A percentile compares a stretch with the other conserved stretches of the same genome.
These are phyloP conservation scores for Otocyon megalotis DNA, from an alignment of 2,113 vertebrate species.

Conservation along the genomic window DNA sequence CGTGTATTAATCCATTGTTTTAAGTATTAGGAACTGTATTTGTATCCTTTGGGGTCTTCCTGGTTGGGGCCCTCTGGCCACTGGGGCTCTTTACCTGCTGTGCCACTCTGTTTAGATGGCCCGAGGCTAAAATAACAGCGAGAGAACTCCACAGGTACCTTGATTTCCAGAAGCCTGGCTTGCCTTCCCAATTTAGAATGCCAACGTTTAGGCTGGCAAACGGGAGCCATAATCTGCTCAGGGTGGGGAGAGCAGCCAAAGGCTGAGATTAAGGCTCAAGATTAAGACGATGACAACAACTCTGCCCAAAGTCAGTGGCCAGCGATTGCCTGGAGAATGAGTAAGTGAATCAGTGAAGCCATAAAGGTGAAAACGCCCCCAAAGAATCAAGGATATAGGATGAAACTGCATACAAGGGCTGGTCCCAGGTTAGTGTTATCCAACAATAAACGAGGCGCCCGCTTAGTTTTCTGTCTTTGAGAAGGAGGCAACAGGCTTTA, in stretches of 20 bases:
- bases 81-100: neutral
- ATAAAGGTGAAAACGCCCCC: neutral
- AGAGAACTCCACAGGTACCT: neutral
- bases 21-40: neutral
- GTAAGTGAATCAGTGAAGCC: neutral
- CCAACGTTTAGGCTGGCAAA: constrained; percentile 52
- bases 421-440: neutral
- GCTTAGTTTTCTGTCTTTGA: neutral
- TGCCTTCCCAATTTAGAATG: neutral
- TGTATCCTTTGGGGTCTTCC: neutral
- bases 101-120: neutral
- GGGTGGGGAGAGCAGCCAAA: neutral
- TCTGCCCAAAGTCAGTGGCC: neutral
- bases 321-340: neutral
- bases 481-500: neutral
- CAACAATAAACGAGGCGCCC: neutral
- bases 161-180: neutral
- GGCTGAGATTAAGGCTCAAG: neutral
- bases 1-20: neutral
- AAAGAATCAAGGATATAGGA: neutral
- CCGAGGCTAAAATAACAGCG: neutral
- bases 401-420: neutral
- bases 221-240: constrained; percentile 6
- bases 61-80: neutral
- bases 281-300: neutral